Evolutionary conservation across 1,140 invertebrate genomes (phyloP), one percentile per base, ranked within the genome.

Genomic region (Medauroidea extradentata): DNA sequence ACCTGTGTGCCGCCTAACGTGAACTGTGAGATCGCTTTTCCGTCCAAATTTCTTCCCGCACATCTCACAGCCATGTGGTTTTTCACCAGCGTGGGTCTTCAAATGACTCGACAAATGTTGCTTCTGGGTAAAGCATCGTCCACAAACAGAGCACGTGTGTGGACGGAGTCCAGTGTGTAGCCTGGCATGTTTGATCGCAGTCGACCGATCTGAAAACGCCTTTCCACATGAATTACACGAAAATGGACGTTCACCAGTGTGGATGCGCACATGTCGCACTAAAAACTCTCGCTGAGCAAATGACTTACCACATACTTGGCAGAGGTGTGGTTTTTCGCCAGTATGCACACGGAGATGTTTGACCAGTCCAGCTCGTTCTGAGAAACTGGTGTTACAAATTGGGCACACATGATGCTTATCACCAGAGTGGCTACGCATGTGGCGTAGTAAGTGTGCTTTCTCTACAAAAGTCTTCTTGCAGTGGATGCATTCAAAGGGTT

Each of bases 1-100:
- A 4, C 97, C 96, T 0, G 97, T 99, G 74, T 99, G 97, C 53
- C 95, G 79, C 57, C 97, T 80, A 92, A 99, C 98, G 71, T 99
- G 97, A 1, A 99, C 96, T 0, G 98, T 94, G 53, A 99, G 78
- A 3, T 75, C 75, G 0, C 77, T 68, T 7, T 74, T 73, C 34
- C 79, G 79, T 1, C 34, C 43, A 8, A 44, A 49, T 14, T 18
- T 50, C 27, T 78, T 74, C 0, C 75, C 75, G 63, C 79, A 81
- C 7, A 71, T 63, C 0, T 68, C 56, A 64, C 79, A 79, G 34
- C 62, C 57, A 44, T 75, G 66, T 19, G 79, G 78, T 59, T 77
- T 79, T 63, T 81, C 82, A 14, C 86, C 85, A 11, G 69, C 67
- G 59, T 71, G 67, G 41, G 66, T 67, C 18, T 64, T 46, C 34